Evolutionary conservation across 2,113 vertebrate genomes (phyloP).

Genomic region (Pantherophis guttatus): DNA sequence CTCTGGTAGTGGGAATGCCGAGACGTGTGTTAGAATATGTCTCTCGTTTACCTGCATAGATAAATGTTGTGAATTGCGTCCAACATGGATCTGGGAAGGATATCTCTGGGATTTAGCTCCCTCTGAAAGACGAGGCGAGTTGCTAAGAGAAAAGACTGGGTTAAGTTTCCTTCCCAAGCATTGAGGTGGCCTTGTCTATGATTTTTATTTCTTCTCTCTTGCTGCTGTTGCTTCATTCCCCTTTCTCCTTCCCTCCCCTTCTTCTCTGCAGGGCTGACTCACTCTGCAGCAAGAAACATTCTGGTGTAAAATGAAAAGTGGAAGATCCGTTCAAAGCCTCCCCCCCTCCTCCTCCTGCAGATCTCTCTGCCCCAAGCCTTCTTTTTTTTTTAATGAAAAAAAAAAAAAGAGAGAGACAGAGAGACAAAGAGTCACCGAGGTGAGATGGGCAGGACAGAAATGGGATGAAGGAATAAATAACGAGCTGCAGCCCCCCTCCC

Average conservation of each 20-base stretch:
- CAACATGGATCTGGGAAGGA: not conserved
- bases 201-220: not conserved
- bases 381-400: not conserved
- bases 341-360: not conserved
- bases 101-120: not conserved
- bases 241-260: not conserved
- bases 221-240: slow-evolving; percentile 33
- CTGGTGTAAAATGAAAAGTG: not conserved
- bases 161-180: not conserved
- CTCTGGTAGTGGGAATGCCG: not conserved
- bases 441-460: not conserved
- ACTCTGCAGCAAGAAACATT: slow-evolving; percentile 40
- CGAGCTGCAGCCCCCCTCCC: not conserved
- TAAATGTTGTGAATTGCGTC: not conserved
- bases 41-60: not conserved
- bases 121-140: slow-evolving; percentile 1
- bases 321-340: not conserved
- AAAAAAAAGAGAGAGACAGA: not conserved
- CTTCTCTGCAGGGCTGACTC: slow-evolving; percentile 58
- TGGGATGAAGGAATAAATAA: not conserved
- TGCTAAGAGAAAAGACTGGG: not conserved
- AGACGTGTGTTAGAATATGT: not conserved
- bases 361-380: not conserved
- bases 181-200: rapidly evolving
- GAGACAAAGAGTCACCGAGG: not conserved